These are phyloP conservation scores for Montipora capricornis DNA, from an alignment of 64 coral and sea anemone species.

Conservation along the genomic window DNA sequence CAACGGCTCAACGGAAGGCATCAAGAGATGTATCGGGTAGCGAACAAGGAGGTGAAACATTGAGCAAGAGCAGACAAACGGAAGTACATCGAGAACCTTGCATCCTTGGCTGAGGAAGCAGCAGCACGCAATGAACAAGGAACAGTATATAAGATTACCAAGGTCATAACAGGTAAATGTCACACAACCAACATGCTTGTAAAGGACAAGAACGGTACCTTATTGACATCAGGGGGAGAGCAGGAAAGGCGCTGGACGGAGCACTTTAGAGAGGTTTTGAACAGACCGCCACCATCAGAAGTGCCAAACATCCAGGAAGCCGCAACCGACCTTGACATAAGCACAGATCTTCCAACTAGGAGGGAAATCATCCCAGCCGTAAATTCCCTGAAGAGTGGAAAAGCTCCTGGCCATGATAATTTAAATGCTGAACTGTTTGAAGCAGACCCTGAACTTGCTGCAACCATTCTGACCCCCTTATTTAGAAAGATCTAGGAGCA, in stretches of 20 bases:
- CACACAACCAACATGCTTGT: not conserved
- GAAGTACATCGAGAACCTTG: constrained; percentile 15
- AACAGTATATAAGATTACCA: constrained; percentile 23
- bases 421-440: constrained; percentile 3
- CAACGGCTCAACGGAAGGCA: constrained; percentile 3
- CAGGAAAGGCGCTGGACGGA: not conserved
- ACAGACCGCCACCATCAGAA: not conserved
- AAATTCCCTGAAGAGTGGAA: too few relatives aligned
- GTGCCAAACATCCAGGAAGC: not conserved
- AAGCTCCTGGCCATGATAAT: not conserved
- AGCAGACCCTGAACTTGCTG: not conserved
- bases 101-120: too few relatives aligned
- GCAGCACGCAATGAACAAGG: not conserved
- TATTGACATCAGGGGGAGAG: constrained; percentile 2
- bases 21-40: constrained; percentile 8
- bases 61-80: not conserved
- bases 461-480: not conserved
- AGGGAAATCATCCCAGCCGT: not conserved
- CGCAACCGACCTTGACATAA: not conserved
- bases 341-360: not conserved
- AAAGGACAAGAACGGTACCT: constrained; percentile 25
- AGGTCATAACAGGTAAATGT: not conserved
- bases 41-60: not conserved
- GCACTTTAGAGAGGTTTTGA: constrained; percentile 10
- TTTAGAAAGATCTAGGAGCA: not conserved